Conservation (phyloP, 2,113 vertebrate genomes). For the Verasper variegatus region DNA sequence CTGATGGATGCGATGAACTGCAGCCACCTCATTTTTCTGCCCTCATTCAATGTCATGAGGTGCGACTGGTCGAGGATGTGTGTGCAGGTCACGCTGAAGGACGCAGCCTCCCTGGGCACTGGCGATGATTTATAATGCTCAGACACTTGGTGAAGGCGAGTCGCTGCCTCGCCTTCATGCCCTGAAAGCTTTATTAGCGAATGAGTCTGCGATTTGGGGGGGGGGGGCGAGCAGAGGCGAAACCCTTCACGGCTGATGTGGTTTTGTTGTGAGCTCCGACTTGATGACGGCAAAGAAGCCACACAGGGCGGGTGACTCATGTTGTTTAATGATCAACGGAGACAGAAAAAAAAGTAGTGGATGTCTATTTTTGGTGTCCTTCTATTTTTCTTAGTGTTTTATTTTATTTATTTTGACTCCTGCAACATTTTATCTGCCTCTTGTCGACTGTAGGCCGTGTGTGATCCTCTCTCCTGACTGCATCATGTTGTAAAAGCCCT, state of each 20-base stretch:
- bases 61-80: constrained; percentile 48
- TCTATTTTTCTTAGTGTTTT: not conserved
- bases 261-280: constrained; percentile 15
- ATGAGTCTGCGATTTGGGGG: not conserved
- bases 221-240: not conserved
- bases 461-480: too few species aligned
- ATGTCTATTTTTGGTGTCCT: not conserved
- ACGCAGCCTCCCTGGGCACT: constrained; percentile 41
- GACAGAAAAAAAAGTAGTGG: not conserved
- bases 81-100: constrained; percentile 60
- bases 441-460: not conserved
- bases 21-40: constrained; percentile 39
- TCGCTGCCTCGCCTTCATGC: not conserved
- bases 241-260: constrained; percentile 24
- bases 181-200: constrained; percentile 37
- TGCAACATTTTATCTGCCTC: not conserved
- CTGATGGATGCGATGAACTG: constrained; percentile 61
- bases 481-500: too few species aligned
- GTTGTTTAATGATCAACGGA: constrained; percentile 36
- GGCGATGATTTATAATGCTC: constrained; percentile 56
- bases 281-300: constrained; percentile 34
- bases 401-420: not conserved
- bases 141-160: constrained; percentile 36
- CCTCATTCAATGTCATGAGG: not conserved
- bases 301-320: constrained; percentile 29